These are phyloP conservation scores for Sandelia bainsii DNA, from an alignment of 2,797 vertebrate genomes.

Conservation along the genomic window DNA sequence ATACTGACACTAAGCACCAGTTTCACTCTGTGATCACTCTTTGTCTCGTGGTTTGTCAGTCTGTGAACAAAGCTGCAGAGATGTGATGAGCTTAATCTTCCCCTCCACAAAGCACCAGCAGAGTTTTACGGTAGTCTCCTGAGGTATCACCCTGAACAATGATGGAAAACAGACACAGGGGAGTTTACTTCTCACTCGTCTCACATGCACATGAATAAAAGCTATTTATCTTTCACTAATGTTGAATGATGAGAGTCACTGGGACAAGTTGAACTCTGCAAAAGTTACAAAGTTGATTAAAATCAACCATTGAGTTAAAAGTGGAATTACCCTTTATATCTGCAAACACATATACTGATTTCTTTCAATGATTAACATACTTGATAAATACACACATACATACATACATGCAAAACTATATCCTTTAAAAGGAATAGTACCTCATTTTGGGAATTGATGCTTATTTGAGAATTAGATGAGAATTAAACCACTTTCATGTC, in stretches of 20 bases:
- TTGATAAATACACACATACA: background rate
- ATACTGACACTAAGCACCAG: conserved; percentile 45
- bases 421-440: conserved; percentile 17
- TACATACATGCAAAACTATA: background rate
- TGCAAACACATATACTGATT: conserved; percentile 48
- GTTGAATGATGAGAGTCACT: conserved; percentile 12
- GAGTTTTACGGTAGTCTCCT: conserved; percentile 94
- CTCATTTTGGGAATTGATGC: conserved; percentile 7
- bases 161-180: conserved; percentile 37
- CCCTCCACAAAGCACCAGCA: conserved; percentile 92
- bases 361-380: conserved; percentile 17
- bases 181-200: conserved; percentile 18
- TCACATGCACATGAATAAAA: conserved; percentile 15
- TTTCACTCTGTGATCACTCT: conserved; percentile 40
- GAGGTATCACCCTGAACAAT: conserved; percentile 92
- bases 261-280: conserved; percentile 12
- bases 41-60: conserved; percentile 43
- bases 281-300: conserved; percentile 13
- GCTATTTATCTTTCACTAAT: background rate
- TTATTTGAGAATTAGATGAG: background rate
- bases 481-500: background rate
- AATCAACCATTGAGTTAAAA: conserved; percentile 25
- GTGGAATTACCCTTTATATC: conserved; percentile 60
- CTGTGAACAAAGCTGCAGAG: conserved; percentile 29
- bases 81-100: conserved; percentile 71